Percentiles rank a stretch among this genome's conserved stretches.
Conservation (phyloP, 2,888 invertebrate genomes). For the Rotaria magnacalcarata region DNA sequence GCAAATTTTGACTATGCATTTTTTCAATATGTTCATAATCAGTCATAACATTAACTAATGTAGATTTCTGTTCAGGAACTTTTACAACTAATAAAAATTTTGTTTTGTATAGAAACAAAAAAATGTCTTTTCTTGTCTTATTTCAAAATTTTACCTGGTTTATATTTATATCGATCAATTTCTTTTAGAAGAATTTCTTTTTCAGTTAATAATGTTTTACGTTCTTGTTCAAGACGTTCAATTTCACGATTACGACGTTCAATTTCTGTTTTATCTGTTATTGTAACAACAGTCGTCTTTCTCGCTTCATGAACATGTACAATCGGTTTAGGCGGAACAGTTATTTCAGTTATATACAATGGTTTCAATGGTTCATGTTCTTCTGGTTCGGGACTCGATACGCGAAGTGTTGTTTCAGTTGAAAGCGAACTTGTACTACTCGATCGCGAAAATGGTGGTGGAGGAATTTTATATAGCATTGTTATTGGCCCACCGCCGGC, state of each 20-base stretch:
- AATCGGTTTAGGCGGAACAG: conserved; percentile 11
- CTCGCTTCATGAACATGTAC: neutral
- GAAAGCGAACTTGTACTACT: conserved; percentile 17
- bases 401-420: conserved; percentile 30
- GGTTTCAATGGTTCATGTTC: conserved; percentile 30
- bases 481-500: conserved; percentile 11
- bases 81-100: neutral
- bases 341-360: conserved; percentile 26
- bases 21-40: conserved; percentile 39
- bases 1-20: conserved; percentile 20
- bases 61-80: conserved; percentile 38
- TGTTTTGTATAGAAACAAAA: neutral
- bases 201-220: neutral
- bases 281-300: conserved; percentile 7
- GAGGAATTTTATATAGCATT: conserved; percentile 22
- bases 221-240: conserved; percentile 23
- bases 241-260: conserved; percentile 33
- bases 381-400: conserved; percentile 30
- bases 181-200: conserved; percentile 25
- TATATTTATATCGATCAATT: conserved; percentile 32
- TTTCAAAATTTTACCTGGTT: neutral
- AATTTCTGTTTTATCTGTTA: conserved; percentile 21
- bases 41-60: conserved; percentile 31
- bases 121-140: neutral
- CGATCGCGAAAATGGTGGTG: conserved; percentile 29